Conservation (phyloP, 2,797 vertebrate genomes). For the Cyprinella venusta region DNA sequence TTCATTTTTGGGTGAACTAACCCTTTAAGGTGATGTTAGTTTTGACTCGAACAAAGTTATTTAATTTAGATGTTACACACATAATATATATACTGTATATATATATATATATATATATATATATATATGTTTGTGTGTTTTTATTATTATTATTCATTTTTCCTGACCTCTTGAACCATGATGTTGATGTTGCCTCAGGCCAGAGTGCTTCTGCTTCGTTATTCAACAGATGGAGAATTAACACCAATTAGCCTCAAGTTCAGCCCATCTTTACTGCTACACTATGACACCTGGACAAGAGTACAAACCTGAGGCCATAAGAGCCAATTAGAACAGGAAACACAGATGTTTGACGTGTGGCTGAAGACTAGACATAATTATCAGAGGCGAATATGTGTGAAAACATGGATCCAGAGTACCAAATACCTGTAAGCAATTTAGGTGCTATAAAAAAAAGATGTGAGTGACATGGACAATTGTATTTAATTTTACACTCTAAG, state of each 20-base stretch:
- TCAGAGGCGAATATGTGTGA: background rate
- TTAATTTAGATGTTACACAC: too few relatives aligned
- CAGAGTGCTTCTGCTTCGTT: conserved; percentile 46
- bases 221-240: conserved; percentile 59
- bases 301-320: conserved; percentile 33
- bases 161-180: background rate
- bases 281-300: conserved; percentile 42
- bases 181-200: conserved; percentile 20
- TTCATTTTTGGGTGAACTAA: too few relatives aligned
- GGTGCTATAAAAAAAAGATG: background rate
- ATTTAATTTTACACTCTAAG: background rate
- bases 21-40: too few relatives aligned
- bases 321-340: conserved; percentile 39
- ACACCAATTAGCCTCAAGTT: conserved; percentile 60
- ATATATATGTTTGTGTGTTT: background rate
- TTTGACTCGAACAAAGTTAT: too few relatives aligned
- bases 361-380: conserved; percentile 2
- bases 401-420: conserved; percentile 1
- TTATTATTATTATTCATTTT: background rate
- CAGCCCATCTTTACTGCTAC: conserved; percentile 51
- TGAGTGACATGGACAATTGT: background rate
- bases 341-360: conserved; percentile 41
- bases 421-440: conserved; percentile 3
- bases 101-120: too few relatives aligned
- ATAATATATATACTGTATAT: too few relatives aligned